A percentile compares a stretch with the other conserved stretches of the same genome.
Conservation (phyloP, 2,797 vertebrate genomes). For the Danio choprae region DNA sequence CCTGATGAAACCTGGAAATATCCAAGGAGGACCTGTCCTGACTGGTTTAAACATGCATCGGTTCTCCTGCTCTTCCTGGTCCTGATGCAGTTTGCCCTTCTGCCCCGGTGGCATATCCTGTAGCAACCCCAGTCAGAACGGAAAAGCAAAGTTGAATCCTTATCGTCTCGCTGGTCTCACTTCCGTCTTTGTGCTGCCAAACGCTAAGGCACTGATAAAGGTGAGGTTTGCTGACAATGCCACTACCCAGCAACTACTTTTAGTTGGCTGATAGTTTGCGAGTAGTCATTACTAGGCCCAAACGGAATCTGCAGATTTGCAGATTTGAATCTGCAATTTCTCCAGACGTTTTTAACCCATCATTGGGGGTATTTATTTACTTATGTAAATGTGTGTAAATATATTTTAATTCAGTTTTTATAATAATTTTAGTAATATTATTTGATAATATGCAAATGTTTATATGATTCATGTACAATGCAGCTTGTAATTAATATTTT, state of each 20-base stretch:
- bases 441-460: no score
- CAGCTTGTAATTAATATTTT: no score
- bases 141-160: slow-evolving; percentile 36
- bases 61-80: slow-evolving; percentile 26
- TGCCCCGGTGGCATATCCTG: slow-evolving; percentile 33
- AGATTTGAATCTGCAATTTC: no score
- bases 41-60: slow-evolving; percentile 30
- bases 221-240: slow-evolving; percentile 18
- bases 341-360: no score
- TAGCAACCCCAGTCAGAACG: slow-evolving; percentile 16
- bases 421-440: no score
- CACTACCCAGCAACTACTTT: slow-evolving; percentile 1
- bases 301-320: no score
- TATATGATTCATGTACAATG: no score
- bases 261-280: slow-evolving; percentile 14
- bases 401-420: no score
- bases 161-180: slow-evolving; percentile 16
- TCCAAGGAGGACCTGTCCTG: slow-evolving; percentile 20
- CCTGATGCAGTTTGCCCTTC: slow-evolving; percentile 36
- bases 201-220: slow-evolving; percentile 5
- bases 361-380: no score
- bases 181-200: slow-evolving; percentile 14
- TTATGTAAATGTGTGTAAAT: no score
- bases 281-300: background rate
- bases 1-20: slow-evolving; percentile 18